These are phyloP conservation scores for Oxycera nigricornis DNA, from an alignment of 2,888 invertebrate species.

Conservation along the genomic window DNA sequence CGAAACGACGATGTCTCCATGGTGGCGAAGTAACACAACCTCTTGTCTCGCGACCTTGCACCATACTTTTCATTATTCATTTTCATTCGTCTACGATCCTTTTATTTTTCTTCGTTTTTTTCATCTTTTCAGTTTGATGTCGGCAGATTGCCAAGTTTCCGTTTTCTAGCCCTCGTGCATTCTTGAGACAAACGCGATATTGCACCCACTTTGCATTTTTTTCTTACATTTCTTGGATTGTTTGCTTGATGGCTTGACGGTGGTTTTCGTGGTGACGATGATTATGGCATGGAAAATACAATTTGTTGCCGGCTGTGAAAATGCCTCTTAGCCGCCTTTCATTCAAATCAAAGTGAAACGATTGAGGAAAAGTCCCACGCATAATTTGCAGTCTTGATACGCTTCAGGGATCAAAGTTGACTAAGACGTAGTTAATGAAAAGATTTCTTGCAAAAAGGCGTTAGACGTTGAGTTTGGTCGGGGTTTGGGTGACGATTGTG, in stretches of 20 bases:
- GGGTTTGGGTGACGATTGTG: not conserved
- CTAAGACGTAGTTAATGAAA: no score
- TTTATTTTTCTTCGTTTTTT: constrained; percentile 6
- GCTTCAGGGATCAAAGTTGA: not conserved
- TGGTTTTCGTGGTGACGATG: no score
- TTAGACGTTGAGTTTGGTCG: not conserved
- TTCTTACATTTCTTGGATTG: no score
- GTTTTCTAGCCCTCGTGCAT: not conserved
- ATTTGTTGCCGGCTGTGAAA: no score
- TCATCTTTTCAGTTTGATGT: no score
- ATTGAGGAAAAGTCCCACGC: constrained; percentile 19
- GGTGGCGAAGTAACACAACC: no score
- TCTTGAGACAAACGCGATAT: not conserved
- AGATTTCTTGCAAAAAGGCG: not conserved
- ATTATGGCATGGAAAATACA: no score
- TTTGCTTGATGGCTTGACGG: no score
- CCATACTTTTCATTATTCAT: not conserved
- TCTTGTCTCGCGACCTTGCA: constrained; percentile 14
- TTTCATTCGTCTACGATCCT: not conserved
- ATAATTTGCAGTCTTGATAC: constrained; percentile 23
- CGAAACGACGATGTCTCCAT: no score
- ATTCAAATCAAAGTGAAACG: not conserved
- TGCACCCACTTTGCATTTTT: not conserved
- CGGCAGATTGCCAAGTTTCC: constrained; percentile 7
- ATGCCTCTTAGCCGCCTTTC: no score